These are phyloP conservation scores for Torymus aiolomorphi DNA, from an alignment of 2,888 invertebrate genomes.

Conservation along the genomic window DNA sequence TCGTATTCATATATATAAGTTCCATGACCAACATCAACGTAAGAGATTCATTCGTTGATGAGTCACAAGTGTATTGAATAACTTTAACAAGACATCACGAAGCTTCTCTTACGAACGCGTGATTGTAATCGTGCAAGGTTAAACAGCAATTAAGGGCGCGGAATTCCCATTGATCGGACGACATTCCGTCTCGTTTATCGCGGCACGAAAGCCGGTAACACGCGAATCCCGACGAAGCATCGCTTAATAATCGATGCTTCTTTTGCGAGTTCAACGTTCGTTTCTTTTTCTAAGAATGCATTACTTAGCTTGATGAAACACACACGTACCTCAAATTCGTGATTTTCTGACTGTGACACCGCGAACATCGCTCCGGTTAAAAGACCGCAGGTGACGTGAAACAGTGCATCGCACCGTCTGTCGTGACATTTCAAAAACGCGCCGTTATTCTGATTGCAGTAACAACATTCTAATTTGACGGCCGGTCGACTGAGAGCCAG, in stretches of 20 bases:
- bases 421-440: conserved; percentile 76
- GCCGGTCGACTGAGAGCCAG: conserved; percentile 65
- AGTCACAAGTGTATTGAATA: conserved; percentile 48
- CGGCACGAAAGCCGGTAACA: conserved; percentile 19
- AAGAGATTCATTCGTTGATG: conserved; percentile 40
- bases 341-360: conserved; percentile 62
- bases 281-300: conserved; percentile 2
- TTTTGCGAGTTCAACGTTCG: not conserved
- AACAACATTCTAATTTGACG: conserved; percentile 69
- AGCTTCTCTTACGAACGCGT: conserved; percentile 41
- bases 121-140: conserved; percentile 49
- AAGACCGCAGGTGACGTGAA: conserved; percentile 80
- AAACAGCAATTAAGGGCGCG: conserved; percentile 51
- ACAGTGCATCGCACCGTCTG: conserved; percentile 75
- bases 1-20: conserved; percentile 4
- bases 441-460: conserved; percentile 72
- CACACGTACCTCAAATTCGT: conserved; percentile 33
- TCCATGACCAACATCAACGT: conserved; percentile 40
- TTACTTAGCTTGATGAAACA: not conserved
- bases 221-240: conserved; percentile 28
- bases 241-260: conserved; percentile 6
- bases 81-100: conserved; percentile 50
- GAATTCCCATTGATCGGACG: conserved; percentile 47
- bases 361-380: conserved; percentile 76
- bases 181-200: conserved; percentile 45